Base-by-base conservation (phyloP, 2,113 vertebrate genomes). In the Murina feae region DNA sequence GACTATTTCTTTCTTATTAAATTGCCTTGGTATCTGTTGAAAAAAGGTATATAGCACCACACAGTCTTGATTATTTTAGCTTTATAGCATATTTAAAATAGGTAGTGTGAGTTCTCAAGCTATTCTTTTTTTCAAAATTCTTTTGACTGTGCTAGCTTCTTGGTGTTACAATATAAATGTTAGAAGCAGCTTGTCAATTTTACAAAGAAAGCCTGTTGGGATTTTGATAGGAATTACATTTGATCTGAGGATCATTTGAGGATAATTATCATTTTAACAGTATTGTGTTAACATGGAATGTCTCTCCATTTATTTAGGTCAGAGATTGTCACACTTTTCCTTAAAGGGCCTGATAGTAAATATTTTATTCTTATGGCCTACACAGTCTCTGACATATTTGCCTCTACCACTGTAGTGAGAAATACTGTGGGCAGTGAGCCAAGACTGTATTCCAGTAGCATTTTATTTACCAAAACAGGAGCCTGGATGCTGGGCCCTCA, bases 81-180 rank as follows among this genome's bases (percentile, higher is more conserved):
- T 39, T 63, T 28, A 42, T 35, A 88, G 32, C 35, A 53, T 68
- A n/a, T 51, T 75, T 65, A 20, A 89, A 89, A 91, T 76, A 65
- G 32, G 1, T 91, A 86, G 30, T 80, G 4, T 63, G 55, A 49
- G 4, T 83, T 87, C 35, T 85, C 35, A 89, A 44, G 58, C 14
- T 82, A 78, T 51, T 68, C 25, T 53, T 89, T 85, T 79, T 74
- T 53, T 55, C 13, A 30, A 65, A 83, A 35, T 81, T 51, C 8
- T 51, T 35, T 63, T 89, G 23, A 21, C 63, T 78, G 2, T 55
- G 63, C 20, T 83, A 91, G 17, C 21, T 89, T 49, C 53, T 87
- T 90, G 75, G 53, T 91, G 25, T 91, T 80, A 65, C 25, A 91
- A 18, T 82, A 72, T 39, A 78, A 58, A 68, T 86, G 83, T 93